Conservation (phyloP, 2,888 invertebrate species). For the Drosophila ustulata region DNA sequence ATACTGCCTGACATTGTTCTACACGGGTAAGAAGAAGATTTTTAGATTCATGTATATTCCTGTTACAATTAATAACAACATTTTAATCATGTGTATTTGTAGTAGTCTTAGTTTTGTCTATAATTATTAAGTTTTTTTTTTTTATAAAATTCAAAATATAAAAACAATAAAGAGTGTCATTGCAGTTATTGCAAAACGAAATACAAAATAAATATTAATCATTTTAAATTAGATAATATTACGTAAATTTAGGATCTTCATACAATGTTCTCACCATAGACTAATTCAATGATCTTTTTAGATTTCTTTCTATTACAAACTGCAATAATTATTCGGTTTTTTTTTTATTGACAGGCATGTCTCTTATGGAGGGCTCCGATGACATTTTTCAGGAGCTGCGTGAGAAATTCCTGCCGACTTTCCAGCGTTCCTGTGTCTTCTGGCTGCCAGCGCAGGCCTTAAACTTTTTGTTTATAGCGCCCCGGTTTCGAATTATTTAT, state of each 20-base stretch:
- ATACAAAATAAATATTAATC: too few relatives aligned
- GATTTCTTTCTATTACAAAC: neutral
- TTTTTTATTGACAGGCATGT: slow-evolving; percentile 87
- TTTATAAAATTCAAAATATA: too few relatives aligned
- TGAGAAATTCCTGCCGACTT: slow-evolving; percentile 90
- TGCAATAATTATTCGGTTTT: neutral
- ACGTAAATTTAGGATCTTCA: neutral
- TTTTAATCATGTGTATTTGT: too few relatives aligned
- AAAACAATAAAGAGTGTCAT: too few relatives aligned
- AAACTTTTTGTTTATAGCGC: slow-evolving; percentile 91
- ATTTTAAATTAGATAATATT: too few relatives aligned
- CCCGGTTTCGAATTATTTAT: slow-evolving; percentile 91
- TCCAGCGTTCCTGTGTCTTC: slow-evolving; percentile 91
- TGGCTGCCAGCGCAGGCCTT: slow-evolving; percentile 93
- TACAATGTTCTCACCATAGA: neutral
- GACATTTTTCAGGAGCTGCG: slow-evolving; percentile 90
- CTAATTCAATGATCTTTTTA: neutral
- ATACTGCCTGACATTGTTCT: slow-evolving; percentile 89
- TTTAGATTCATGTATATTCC: neutral
- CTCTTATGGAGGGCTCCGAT: slow-evolving; percentile 89
- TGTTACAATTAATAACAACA: too few relatives aligned
- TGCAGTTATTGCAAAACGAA: too few relatives aligned
- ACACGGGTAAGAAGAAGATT: slow-evolving; percentile 86
- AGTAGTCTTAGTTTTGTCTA: too few relatives aligned
- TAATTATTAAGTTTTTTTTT: too few relatives aligned